These are phyloP conservation scores for Hydropsyche betteni DNA, from an alignment of 2,888 invertebrate species.

Conservation along the genomic window DNA sequence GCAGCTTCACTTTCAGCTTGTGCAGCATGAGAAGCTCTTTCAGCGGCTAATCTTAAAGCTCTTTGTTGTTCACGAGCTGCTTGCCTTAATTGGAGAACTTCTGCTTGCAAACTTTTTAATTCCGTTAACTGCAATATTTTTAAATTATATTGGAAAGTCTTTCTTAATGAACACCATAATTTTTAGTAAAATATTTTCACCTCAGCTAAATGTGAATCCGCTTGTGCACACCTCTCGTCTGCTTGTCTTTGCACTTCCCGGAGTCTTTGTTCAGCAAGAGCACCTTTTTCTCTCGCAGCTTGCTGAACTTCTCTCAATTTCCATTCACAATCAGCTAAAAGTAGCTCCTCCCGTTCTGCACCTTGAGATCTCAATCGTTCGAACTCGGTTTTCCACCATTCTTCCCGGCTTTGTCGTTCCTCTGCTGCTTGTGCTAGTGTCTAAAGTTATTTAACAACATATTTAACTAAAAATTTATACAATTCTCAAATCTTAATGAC, in stretches of 20 bases:
- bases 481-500: neutral
- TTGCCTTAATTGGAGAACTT: constrained; percentile 63
- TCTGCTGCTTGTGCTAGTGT: constrained; percentile 71
- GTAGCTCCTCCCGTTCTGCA: constrained; percentile 75
- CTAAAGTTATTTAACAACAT: constrained; percentile 56
- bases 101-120: constrained; percentile 52
- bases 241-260: constrained; percentile 44
- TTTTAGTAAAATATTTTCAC: constrained; percentile 4
- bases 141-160: neutral
- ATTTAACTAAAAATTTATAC: neutral
- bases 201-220: constrained; percentile 45
- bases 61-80: constrained; percentile 69
- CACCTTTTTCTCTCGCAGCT: constrained; percentile 67
- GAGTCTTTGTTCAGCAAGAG: constrained; percentile 43
- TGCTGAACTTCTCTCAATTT: constrained; percentile 81
- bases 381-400: constrained; percentile 73
- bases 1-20: constrained; percentile 66
- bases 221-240: constrained; percentile 43
- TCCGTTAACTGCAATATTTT: constrained; percentile 11
- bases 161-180: neutral
- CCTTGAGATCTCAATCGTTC: constrained; percentile 74
- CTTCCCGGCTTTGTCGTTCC: constrained; percentile 75
- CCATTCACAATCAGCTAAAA: constrained; percentile 86
- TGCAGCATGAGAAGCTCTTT: constrained; percentile 66
- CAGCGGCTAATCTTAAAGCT: constrained; percentile 61